A percentile compares a stretch with the other conserved stretches of the same genome.
Conservation (phyloP, 2,797 vertebrate species). For the Enteromius afrohamiltoni region DNA sequence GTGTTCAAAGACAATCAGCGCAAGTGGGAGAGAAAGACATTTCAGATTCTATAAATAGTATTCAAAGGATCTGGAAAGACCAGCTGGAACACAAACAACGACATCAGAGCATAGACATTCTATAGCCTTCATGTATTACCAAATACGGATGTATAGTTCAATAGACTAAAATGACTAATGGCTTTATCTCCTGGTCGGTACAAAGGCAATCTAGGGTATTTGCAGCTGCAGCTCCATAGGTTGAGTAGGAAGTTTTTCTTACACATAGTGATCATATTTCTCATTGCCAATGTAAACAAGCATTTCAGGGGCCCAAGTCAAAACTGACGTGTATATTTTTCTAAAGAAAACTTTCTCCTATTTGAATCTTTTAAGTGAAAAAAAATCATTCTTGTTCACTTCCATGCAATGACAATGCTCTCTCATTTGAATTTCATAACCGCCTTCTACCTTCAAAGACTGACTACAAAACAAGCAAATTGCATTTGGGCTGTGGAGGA, state of each 20-base stretch:
- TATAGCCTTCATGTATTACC: constrained; percentile 34
- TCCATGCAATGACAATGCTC: background rate
- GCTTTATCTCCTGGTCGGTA: background rate
- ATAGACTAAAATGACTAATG: constrained; percentile 13
- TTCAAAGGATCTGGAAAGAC: constrained; percentile 29
- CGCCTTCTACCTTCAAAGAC: background rate
- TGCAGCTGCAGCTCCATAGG: constrained; percentile 17
- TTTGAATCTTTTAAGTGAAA: background rate
- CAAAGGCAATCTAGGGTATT: constrained; percentile 26
- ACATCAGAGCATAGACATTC: constrained; percentile 35
- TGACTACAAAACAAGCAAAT: background rate
- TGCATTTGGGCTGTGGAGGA: background rate
- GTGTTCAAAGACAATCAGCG: constrained; percentile 32
- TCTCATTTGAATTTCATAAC: background rate
- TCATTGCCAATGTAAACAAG: constrained; percentile 23
- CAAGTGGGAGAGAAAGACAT: constrained; percentile 24
- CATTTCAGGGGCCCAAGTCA: constrained; percentile 18
- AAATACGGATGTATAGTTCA: constrained; percentile 50
- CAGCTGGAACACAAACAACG: constrained; percentile 52
- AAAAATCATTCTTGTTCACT: background rate
- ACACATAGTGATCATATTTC: constrained; percentile 38
- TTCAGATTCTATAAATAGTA: constrained; percentile 48
- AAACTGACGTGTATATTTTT: background rate
- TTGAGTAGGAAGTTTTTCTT: constrained; percentile 31
- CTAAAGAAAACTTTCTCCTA: background rate